Evolutionary conservation across 2,888 invertebrate species (phyloP), one percentile per base, ranked within the genome.

Genomic region (Julus scanicus): DNA sequence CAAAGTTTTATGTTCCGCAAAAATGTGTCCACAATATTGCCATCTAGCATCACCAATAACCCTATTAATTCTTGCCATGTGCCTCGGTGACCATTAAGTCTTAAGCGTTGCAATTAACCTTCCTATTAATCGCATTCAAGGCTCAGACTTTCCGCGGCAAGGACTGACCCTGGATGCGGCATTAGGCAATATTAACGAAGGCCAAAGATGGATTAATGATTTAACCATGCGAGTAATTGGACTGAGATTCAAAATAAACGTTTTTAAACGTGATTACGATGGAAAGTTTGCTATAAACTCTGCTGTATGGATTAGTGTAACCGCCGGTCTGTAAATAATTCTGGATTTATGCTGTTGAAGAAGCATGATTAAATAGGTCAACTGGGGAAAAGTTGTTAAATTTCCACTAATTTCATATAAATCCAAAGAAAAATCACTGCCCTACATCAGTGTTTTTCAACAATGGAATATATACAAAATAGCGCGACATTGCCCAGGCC

Each of bases 1-100:
- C 80, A 80, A 80, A 29, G 37, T 80, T 63, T 80, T 80, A 71
- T 71, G 80, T 80, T 80, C 80, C 80, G 15, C 37, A 80, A 80
- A 71, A 80, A 80, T 80, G 80, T 37, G 39, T 80, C 80, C 37
- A 37, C 80, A 37, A 37, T 37, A 80, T 80, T 80, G 80, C 15
- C 80, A 15, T 80, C 37, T 13, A 63, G 4, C 63, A 37, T 80
- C 29, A 37, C 13, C 80, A 29, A 80, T 80, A 80, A 80, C 80
- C 80, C 80, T 80, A 80, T 80, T 80, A 80, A 80, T 80, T 80
- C 80, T 80, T 80, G 80, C 80, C 80, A 80, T 80, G 80, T 37
- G 37, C 80, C 80, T 37, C 15, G 37, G 37, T 80, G 80, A 80
- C 80, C 80, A 80, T 80, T 80, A 80, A 80, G 80, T 37, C 80